Conservation (phyloP, 1,140 invertebrate species). For the Helicoverpa zea region DNA sequence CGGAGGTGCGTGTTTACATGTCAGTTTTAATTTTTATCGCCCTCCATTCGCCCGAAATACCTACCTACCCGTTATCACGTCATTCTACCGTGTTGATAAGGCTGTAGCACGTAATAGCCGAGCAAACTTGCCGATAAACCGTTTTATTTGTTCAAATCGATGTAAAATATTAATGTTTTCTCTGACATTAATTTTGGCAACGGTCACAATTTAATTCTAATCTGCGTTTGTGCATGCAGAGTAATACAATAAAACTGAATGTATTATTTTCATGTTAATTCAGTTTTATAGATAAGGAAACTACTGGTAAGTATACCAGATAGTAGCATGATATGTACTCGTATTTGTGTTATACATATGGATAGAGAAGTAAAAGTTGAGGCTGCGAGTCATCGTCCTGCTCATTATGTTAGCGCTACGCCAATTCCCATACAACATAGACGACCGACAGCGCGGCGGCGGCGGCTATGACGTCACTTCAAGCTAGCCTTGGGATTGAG, state of each 20-base stretch:
- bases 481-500: slow-evolving; percentile 82
- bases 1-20: slow-evolving; percentile 69
- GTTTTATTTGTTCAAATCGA: slow-evolving; percentile 52
- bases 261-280: too few relatives aligned
- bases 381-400: slow-evolving; percentile 74
- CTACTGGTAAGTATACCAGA: too few relatives aligned
- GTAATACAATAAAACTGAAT: not conserved
- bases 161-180: slow-evolving; percentile 46
- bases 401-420: slow-evolving; percentile 77
- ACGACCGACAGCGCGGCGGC: slow-evolving; percentile 62
- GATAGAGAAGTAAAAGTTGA: slow-evolving; percentile 52
- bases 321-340: too few relatives aligned
- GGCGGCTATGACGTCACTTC: slow-evolving; percentile 78
- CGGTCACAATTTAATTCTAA: slow-evolving; percentile 31
- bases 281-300: too few relatives aligned
- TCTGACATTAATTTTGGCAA: slow-evolving; percentile 40
- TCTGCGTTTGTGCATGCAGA: slow-evolving; percentile 1
- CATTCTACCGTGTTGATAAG: slow-evolving; percentile 73
- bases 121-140: slow-evolving; percentile 62
- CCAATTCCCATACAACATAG: slow-evolving; percentile 80
- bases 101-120: slow-evolving; percentile 66
- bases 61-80: slow-evolving; percentile 74
- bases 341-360: slow-evolving; percentile 9
- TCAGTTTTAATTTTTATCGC: slow-evolving; percentile 76
- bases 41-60: slow-evolving; percentile 69